A percentile compares a stretch with the other conserved stretches of the same genome.
Evolutionary conservation across 2,888 invertebrate species (phyloP).

Genomic region (Lasioglossum vierecki): DNA sequence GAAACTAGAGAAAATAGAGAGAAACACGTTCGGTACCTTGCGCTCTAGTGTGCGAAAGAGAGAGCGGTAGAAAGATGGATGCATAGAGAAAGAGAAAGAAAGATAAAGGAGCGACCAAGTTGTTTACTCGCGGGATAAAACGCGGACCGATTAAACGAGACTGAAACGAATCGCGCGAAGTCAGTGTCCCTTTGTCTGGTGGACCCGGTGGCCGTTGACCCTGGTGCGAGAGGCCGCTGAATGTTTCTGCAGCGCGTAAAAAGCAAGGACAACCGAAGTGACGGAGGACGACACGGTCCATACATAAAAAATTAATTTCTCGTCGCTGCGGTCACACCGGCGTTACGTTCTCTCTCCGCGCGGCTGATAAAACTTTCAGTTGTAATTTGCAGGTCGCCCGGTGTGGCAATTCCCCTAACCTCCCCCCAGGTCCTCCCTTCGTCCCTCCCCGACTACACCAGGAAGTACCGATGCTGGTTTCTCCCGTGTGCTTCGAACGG

Average conservation of each 20-base stretch:
- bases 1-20: neutral
- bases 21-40: neutral
- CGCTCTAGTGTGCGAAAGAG: neutral
- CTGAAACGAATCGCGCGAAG: neutral
- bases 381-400: conserved; percentile 30
- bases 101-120: neutral
- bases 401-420: neutral
- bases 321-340: neutral
- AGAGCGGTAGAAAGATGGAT: neutral
- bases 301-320: conserved; percentile 30
- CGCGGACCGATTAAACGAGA: neutral
- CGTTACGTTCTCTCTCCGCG: neutral
- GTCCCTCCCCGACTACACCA: neutral
- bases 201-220: conserved; percentile 10
- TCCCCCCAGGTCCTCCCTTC: neutral
- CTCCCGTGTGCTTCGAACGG: conserved; percentile 22
- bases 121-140: neutral
- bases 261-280: conserved; percentile 14
- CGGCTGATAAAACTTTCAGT: conserved; percentile 34
- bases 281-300: neutral
- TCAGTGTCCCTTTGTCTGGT: conserved; percentile 1
- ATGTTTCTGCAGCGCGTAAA: neutral
- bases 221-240: neutral
- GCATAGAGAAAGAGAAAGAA: neutral
- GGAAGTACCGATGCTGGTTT: neutral